A percentile compares a stretch with the other conserved stretches of the same genome.
Evolutionary conservation across 2,113 vertebrate species (phyloP).

Genomic region (Erythrocercus mccallii): DNA sequence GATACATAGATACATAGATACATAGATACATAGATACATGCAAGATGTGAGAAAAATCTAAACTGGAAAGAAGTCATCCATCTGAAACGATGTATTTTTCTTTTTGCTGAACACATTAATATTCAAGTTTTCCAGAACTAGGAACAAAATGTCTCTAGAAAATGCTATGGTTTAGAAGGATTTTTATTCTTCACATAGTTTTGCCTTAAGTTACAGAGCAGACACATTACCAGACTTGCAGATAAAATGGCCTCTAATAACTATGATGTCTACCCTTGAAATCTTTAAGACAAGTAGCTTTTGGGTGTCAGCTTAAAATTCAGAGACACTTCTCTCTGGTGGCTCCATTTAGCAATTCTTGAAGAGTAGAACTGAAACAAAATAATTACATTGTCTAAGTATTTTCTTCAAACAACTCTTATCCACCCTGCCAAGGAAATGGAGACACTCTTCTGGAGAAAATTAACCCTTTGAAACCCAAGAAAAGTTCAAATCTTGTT

Average conservation of each 20-base stretch:
- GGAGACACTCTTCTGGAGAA: background rate
- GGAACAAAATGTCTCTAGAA: background rate
- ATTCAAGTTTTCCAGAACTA: background rate
- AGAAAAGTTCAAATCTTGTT: background rate
- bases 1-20: too few species aligned
- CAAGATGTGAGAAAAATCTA: background rate
- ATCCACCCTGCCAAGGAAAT: background rate
- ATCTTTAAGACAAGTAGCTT: background rate
- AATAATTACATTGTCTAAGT: background rate
- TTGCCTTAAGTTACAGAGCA: background rate
- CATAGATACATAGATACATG: background rate
- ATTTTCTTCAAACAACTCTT: background rate
- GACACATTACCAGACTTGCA: background rate
- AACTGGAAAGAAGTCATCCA: background rate
- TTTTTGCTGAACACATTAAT: background rate
- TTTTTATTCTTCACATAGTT: background rate
- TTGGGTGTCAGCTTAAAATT: background rate
- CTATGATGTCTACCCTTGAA: background rate
- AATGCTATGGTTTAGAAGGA: background rate
- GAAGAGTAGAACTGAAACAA: background rate
- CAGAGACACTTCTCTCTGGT: background rate
- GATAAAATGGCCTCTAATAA: background rate
- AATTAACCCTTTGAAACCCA: background rate
- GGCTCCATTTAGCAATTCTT: background rate
- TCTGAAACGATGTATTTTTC: background rate